Evolutionary conservation across 2,113 vertebrate species (phyloP).

Genomic region (Lagopus muta): DNA sequence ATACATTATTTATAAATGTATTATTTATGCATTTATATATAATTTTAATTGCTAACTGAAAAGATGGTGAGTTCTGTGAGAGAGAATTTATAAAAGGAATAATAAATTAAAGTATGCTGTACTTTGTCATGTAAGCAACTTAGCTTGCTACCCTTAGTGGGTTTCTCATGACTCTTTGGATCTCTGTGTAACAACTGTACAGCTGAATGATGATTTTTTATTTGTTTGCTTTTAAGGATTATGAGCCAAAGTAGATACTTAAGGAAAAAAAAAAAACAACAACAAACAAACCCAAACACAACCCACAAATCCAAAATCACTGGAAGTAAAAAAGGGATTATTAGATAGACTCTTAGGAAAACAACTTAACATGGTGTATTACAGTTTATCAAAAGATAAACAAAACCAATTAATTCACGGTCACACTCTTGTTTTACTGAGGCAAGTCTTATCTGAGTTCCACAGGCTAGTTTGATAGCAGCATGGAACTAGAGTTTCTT

Average conservation of each 20-base stretch:
- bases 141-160: not conserved
- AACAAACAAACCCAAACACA: not conserved
- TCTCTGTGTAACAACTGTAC: not conserved
- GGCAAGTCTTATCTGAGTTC: not conserved
- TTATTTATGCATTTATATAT: no score
- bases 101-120: not conserved
- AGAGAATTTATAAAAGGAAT: not conserved
- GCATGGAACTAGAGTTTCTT: not conserved
- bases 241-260: not conserved
- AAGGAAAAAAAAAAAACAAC: not conserved
- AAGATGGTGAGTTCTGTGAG: not conserved
- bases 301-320: not conserved
- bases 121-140: not conserved
- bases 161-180: not conserved
- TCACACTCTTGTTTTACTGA: not conserved
- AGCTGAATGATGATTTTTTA: not conserved
- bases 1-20: not conserved
- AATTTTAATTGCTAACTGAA: not conserved
- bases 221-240: not conserved
- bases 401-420: slow-evolving; percentile 1
- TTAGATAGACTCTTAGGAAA: not conserved
- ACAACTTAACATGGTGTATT: not conserved
- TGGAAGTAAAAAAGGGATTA: not conserved
- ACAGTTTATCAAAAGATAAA: slow-evolving; percentile 15
- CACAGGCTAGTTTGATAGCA: not conserved